Percentiles rank a stretch among this genome's conserved stretches.
Conservation (phyloP, 2,888 invertebrate species). For the Leptopilina drosophilae region DNA sequence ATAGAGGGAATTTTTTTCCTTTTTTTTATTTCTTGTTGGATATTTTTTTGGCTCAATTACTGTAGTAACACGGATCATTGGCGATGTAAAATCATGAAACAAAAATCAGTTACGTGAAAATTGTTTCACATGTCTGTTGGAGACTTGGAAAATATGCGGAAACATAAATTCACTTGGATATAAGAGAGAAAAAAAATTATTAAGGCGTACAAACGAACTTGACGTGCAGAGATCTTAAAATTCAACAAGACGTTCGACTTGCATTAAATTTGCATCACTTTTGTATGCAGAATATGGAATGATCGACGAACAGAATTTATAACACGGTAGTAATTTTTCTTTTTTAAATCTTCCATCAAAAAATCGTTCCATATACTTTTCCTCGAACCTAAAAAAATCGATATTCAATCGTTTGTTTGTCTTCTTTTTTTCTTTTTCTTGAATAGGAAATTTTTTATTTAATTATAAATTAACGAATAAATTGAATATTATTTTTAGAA, state of each 20-base stretch:
- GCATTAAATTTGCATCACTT: slow-evolving; percentile 35
- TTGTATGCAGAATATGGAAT: slow-evolving; percentile 28
- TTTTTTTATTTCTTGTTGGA: too few species aligned
- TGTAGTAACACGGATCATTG: not conserved
- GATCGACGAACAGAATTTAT: slow-evolving; percentile 37
- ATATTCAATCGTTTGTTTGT: slow-evolving; percentile 25
- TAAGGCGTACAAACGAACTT: slow-evolving; percentile 21
- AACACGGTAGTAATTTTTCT: slow-evolving; percentile 37
- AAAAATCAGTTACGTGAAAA: not conserved
- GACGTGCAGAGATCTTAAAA: slow-evolving; percentile 33
- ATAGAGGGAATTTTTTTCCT: too few species aligned
- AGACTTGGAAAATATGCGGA: not conserved
- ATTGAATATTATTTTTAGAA: too few species aligned
- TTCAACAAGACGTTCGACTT: slow-evolving; percentile 34
- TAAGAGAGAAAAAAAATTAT: not conserved
- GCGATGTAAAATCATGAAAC: not conserved
- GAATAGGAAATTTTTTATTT: too few species aligned
- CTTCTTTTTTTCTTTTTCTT: not conserved
- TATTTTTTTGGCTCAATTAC: not conserved
- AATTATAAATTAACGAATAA: too few species aligned
- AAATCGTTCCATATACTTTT: slow-evolving; percentile 2
- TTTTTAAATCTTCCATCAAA: slow-evolving; percentile 33
- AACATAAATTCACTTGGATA: not conserved
- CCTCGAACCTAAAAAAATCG: not conserved
- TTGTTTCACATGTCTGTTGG: not conserved